Evolutionary conservation across 1,140 invertebrate genomes (phyloP), one percentile per base, ranked within the genome.

Genomic region (Meloidogyne chitwoodi): DNA sequence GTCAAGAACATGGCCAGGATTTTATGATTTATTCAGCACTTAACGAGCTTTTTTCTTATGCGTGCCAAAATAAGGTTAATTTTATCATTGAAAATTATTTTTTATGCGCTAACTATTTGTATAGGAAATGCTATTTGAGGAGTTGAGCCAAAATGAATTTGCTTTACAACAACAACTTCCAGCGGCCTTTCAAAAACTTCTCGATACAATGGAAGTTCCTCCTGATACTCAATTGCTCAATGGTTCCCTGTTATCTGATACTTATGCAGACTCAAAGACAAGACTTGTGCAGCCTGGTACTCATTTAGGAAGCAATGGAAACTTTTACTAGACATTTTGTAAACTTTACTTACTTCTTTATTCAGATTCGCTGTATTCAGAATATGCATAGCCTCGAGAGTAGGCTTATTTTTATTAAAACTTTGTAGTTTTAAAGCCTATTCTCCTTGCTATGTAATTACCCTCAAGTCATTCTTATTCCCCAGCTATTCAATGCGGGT

Each of bases 1-100:
- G 95, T 8, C 77, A 74, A 38, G 69, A 73, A 12, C 84, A 87
- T 27, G 68, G 71, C 16, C 75, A 83, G 31, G 78, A 87, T 14
- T 86, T 86, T 70, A 74, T 81, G 31, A 79, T 87, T 12, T 86
- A 79, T 69, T 80, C 79, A 16, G 86, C 85, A 12, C 76, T 86
- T n/a, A 87, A 87, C 77, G 85, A 86, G 66, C 74, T 86, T 34
- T 86, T 85, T 77, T 74, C 79, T 10, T 86, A 87, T 44, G 75
- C 87, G 34, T 80, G 82, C 34, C 85, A 87, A 67, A 87, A 86
- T 71, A 87, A 87, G 34, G 70, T 62, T 22, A 6, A 34, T 31
- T 63, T 56, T 14, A 24, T 19, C n/a, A 34, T 48, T 22, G 10
- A 4, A 19, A n/a, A 38, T 31, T 69, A 61, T 16, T 6, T 48